Percentiles rank a stretch among this genome's conserved stretches.
These are phyloP conservation scores for Acipenser transmontanus DNA, from an alignment of 2,797 vertebrate species.

Conservation along the genomic window DNA sequence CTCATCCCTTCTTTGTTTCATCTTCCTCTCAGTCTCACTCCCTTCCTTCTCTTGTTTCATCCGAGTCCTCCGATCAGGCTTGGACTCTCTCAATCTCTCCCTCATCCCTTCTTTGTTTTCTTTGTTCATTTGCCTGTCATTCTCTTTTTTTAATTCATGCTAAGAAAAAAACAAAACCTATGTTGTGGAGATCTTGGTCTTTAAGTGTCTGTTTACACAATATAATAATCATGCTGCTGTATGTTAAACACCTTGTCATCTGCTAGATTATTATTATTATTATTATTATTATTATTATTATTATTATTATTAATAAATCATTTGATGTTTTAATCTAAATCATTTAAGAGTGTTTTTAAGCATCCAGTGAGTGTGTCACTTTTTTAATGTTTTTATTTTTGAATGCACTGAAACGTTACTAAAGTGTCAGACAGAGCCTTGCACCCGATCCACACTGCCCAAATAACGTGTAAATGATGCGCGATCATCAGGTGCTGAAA, in stretches of 20 bases:
- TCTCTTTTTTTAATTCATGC: no score
- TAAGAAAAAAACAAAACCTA: no score
- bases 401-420: constrained; percentile 6
- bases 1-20: not conserved
- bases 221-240: constrained; percentile 9
- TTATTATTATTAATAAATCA: no score
- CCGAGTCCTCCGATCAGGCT: no score
- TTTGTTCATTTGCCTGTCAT: constrained; percentile 4
- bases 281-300: no score
- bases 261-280: not conserved
- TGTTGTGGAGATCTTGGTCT: constrained; percentile 2
- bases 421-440: not conserved
- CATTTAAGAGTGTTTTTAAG: not conserved
- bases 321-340: no score
- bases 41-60: no score
- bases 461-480: no score
- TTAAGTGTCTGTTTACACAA: constrained; percentile 21
- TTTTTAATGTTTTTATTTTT: constrained; percentile 9
- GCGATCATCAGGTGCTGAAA: no score
- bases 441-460: no score
- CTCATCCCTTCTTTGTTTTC: not conserved
- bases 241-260: constrained; percentile 6
- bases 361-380: constrained; percentile 17
- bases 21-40: no score
- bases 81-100: not conserved